Base-by-base conservation (phyloP, 2,797 vertebrate genomes). In the Chiloscyllium punctatum region DNA sequence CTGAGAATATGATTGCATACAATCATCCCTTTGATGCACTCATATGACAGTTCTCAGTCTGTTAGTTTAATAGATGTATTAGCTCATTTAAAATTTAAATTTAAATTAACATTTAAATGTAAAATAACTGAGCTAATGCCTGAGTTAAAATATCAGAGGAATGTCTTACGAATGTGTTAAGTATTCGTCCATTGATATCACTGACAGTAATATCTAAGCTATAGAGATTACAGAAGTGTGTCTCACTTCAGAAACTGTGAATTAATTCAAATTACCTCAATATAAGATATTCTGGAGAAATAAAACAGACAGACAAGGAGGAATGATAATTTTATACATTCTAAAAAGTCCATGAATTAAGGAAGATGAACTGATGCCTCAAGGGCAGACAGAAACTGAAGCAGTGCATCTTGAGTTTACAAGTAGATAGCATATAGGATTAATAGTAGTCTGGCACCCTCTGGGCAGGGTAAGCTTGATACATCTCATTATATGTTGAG, bases 301-400 rank as follows among this genome's bases (percentile, higher is more conserved):
- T 66, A 91, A 84, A 91, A 66, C 33, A 37, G 57, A 66, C 57
- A 68, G 57, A 68, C 57, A 18, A 91, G 88, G 53, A 68, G 57
- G 62, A 91, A 91, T n/a, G 5, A 66, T 66, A n/a, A 9, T 91
- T 68, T 91, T 66, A 66, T 91, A 66, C 33, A 2, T 91, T 91
- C 57, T n/a, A 16, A 33, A 91, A 62, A 91, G n/a, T 91, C 33
- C 33, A 66, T n/a, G 33, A 91, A 66, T 91, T 91, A 62, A 90
- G 25, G 86, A 88, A 27, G 79, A 30, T 91, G 88, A 91, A 88
- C 25, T 88, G 86, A 88, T 57, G 53, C 51, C 87, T 88, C 87
- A 88, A 30, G 53, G 88, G 88, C 66, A 68, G 53, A 37, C 88
- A 91, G 33, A 90, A 91, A 91, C 62, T 68, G 88, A 91, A 91